Conservation (phyloP, 2,113 vertebrate genomes). For the Scartelaos histophorus region DNA sequence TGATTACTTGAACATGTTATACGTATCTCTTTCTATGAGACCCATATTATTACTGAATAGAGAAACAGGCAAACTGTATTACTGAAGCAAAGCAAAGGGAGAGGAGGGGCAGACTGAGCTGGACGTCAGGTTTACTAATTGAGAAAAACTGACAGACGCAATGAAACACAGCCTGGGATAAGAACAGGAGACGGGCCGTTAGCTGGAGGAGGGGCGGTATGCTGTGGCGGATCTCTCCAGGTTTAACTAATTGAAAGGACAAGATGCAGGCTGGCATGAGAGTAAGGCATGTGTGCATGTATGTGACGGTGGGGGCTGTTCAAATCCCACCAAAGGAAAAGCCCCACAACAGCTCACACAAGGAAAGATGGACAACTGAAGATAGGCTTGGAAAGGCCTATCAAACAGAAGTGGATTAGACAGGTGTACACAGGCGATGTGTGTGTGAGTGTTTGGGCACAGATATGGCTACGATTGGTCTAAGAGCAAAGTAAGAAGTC, state of each 20-base stretch:
- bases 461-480: constrained; percentile 60
- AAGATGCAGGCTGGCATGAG: constrained; percentile 62
- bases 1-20: neutral
- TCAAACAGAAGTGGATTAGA: constrained; percentile 71
- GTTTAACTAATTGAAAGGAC: constrained; percentile 80
- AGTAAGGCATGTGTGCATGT: constrained; percentile 5
- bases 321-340: constrained; percentile 65
- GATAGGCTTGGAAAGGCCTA: constrained; percentile 66
- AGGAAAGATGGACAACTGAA: constrained; percentile 73
- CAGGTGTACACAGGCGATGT: constrained; percentile 58
- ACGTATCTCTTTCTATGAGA: too few species aligned
- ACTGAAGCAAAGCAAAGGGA: constrained; percentile 46
- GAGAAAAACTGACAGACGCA: constrained; percentile 74
- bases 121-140: constrained; percentile 75
- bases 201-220: constrained; percentile 61
- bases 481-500: constrained; percentile 61
- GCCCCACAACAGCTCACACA: constrained; percentile 50
- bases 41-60: neutral
- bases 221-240: constrained; percentile 63
- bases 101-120: constrained; percentile 64
- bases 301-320: constrained; percentile 25
- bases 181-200: constrained; percentile 51
- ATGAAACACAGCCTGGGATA: constrained; percentile 62
- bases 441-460: constrained; percentile 51
- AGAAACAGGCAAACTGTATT: constrained; percentile 23